A percentile compares a stretch with the other conserved stretches of the same genome.
Evolutionary conservation across 2,888 invertebrate genomes (phyloP).

Genomic region (Dryomyza anilis): DNA sequence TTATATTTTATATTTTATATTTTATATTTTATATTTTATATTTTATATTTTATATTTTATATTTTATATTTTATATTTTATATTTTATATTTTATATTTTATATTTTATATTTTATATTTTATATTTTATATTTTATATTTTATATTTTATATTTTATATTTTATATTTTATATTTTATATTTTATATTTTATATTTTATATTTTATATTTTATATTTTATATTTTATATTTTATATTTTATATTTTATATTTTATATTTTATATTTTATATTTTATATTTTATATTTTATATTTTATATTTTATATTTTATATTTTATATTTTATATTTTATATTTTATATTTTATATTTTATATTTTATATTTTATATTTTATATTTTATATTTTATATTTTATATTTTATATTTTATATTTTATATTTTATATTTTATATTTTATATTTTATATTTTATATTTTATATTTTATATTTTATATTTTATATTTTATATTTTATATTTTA

Average conservation of each 20-base stretch:
- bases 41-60: neutral
- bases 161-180: neutral
- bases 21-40: neutral
- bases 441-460: neutral
- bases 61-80: neutral
- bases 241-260: neutral
- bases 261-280: neutral
- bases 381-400: neutral
- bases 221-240: neutral
- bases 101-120: neutral
- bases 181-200: neutral
- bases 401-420: neutral
- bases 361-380: neutral
- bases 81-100: neutral
- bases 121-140: neutral
- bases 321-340: neutral
- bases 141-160: neutral
- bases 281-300: neutral
- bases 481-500: neutral
- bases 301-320: neutral
- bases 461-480: neutral
- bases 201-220: neutral
- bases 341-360: neutral
- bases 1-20: neutral
- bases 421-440: neutral